A percentile compares a stretch with the other conserved stretches of the same genome.
Evolutionary conservation across 2,113 vertebrate genomes (phyloP).

Genomic region (Percopsis transmontana): DNA sequence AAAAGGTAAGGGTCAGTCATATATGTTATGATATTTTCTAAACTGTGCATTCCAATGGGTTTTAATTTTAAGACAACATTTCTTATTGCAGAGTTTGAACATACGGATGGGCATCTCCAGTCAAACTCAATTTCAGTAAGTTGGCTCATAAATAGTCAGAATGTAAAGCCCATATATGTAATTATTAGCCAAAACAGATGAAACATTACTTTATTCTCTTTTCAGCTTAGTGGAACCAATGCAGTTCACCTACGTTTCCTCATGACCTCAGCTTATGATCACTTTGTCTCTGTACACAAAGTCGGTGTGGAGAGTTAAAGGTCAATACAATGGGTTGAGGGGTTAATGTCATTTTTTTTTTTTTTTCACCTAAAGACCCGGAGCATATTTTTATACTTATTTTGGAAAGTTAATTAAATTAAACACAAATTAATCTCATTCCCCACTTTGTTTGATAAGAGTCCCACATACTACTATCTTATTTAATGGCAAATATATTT

Average conservation of each 20-base stretch:
- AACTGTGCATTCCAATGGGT: neutral
- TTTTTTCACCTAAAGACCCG: neutral
- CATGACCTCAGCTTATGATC: conserved; percentile 88
- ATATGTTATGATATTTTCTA: neutral
- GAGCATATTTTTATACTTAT: neutral
- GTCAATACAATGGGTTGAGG: neutral
- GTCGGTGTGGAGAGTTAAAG: conserved; percentile 80
- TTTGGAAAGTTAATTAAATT: conserved; percentile 7
- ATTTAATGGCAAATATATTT: neutral
- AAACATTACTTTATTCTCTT: conserved; percentile 28
- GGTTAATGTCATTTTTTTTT: neutral
- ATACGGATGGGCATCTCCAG: conserved; percentile 88
- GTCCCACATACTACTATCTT: conserved; percentile 1
- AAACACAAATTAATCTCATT: conserved; percentile 9
- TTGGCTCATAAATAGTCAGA: conserved; percentile 29
- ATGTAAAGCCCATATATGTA: neutral
- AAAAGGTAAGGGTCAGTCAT: conserved; percentile 78
- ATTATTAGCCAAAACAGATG: neutral
- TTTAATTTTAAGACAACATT: conserved; percentile 2
- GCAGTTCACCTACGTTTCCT: conserved; percentile 88
- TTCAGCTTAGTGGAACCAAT: conserved; percentile 81
- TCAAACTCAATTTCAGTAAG: conserved; percentile 87
- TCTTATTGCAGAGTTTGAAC: conserved; percentile 80
- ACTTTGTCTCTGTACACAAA: conserved; percentile 90
- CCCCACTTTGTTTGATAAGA: conserved; percentile 8